Conservation (phyloP, 2,888 invertebrate genomes). For the Julus scanicus region DNA sequence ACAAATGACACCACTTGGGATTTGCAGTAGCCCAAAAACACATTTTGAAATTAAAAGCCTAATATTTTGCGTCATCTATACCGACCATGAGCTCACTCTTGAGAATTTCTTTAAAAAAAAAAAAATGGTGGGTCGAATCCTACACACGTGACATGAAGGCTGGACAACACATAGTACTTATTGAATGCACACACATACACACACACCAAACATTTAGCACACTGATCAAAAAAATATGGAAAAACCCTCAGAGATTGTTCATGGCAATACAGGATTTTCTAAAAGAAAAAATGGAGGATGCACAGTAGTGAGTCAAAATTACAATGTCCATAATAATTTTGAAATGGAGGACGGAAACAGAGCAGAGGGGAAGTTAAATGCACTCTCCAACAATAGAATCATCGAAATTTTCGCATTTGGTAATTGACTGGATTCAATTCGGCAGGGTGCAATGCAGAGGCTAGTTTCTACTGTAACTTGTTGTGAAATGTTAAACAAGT, state of each 20-base stretch:
- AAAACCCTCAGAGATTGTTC: background rate
- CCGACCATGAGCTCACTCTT: background rate
- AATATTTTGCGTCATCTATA: background rate
- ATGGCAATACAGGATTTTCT: background rate
- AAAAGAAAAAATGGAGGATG: background rate
- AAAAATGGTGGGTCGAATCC: background rate
- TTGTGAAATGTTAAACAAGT: background rate
- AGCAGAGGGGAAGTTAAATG: constrained; percentile 16
- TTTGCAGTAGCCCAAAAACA: too few relatives aligned
- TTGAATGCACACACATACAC: background rate
- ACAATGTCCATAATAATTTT: background rate
- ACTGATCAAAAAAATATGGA: background rate
- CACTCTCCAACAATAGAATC: background rate
- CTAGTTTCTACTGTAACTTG: background rate
- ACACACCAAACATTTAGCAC: too few relatives aligned
- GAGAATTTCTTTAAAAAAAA: background rate
- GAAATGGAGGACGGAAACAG: background rate
- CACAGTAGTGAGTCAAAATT: constrained; percentile 20
- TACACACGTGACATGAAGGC: background rate
- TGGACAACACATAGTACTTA: background rate
- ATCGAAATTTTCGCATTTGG: constrained; percentile 16
- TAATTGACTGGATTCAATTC: constrained; percentile 3
- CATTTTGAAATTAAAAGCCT: background rate
- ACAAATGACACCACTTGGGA: too few relatives aligned
- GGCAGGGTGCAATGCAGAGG: background rate